phyloP scores from a whole-genome alignment of 2,888 invertebrate genomes.

The Oconnorella tubifera region DNA sequence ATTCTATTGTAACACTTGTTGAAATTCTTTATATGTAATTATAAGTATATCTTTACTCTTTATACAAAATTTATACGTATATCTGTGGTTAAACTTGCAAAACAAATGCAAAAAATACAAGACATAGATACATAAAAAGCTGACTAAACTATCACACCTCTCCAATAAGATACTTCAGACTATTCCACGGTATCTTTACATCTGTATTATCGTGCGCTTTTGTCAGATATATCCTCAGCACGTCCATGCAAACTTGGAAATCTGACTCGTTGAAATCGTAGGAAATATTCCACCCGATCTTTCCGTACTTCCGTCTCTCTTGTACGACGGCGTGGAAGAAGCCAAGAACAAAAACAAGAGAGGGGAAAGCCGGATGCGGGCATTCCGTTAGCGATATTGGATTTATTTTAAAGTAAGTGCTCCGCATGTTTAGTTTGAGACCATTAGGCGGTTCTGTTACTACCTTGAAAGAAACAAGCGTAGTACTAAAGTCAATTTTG shows the following conservation, averaged over 20 bases:
- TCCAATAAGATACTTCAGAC: constrained; percentile 84
- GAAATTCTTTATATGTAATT: not conserved
- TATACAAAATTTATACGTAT: too few relatives aligned
- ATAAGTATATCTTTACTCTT: too few relatives aligned
- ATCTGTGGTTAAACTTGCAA: too few relatives aligned
- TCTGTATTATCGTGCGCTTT: constrained; percentile 64
- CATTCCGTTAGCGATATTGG: constrained; percentile 71
- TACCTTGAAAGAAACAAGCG: too few relatives aligned
- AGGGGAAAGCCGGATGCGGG: constrained; percentile 71
- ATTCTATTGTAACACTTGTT: too few relatives aligned
- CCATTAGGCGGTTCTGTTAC: constrained; percentile 91
- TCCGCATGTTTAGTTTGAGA: constrained; percentile 78
- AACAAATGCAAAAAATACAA: too few relatives aligned
- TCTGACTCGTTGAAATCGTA: constrained; percentile 91
- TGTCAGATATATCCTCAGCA: constrained; percentile 77
- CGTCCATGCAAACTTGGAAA: constrained; percentile 81
- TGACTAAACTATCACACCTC: constrained; percentile 63
- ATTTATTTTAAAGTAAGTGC: constrained; percentile 82
- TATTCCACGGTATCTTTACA: constrained; percentile 78
- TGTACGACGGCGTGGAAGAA: constrained; percentile 89
- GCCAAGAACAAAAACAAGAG: constrained; percentile 79
- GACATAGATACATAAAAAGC: not conserved
- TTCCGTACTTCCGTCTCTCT: constrained; percentile 87
- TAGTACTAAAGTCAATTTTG: too few relatives aligned
- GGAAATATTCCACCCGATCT: constrained; percentile 89